These are phyloP conservation scores for Nephrotoma appendiculata DNA, from an alignment of 2,888 invertebrate genomes.

Conservation along the genomic window DNA sequence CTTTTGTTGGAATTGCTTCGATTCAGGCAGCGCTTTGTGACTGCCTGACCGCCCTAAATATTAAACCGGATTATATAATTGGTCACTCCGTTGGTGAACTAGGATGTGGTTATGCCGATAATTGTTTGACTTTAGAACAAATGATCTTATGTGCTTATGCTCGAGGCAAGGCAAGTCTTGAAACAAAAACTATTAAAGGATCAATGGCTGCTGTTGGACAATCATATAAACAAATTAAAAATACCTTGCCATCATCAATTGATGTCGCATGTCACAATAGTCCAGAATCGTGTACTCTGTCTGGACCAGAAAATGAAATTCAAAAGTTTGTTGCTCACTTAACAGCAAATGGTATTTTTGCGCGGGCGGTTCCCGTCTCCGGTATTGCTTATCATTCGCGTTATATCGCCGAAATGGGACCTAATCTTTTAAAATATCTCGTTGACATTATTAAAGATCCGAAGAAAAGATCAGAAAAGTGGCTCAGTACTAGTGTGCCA, in stretches of 20 bases:
- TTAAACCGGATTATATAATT: slow-evolving; percentile 58
- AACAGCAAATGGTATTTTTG: slow-evolving; percentile 58
- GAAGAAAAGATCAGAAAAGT: slow-evolving; percentile 52
- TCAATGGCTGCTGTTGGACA: slow-evolving; percentile 82
- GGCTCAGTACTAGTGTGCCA: slow-evolving; percentile 78
- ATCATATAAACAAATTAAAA: slow-evolving; percentile 38
- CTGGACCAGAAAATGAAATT: slow-evolving; percentile 63
- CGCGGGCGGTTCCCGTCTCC: slow-evolving; percentile 67
- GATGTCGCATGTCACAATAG: slow-evolving; percentile 82
- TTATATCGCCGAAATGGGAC: slow-evolving; percentile 58
- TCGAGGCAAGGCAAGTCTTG: slow-evolving; percentile 59
- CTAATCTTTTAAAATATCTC: slow-evolving; percentile 47
- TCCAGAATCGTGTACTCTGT: slow-evolving; percentile 75
- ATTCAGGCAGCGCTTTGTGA: slow-evolving; percentile 49
- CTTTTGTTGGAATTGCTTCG: slow-evolving; percentile 61
- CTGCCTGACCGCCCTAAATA: slow-evolving; percentile 40
- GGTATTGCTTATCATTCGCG: slow-evolving; percentile 84
- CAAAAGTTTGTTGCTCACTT: slow-evolving; percentile 48
- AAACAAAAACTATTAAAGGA: slow-evolving; percentile 53
- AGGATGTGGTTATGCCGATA: slow-evolving; percentile 91
- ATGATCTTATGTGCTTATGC: slow-evolving; percentile 74
- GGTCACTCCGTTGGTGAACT: slow-evolving; percentile 92
- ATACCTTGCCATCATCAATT: slow-evolving; percentile 56
- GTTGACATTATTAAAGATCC: slow-evolving; percentile 48
- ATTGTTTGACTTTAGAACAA: slow-evolving; percentile 74